Evolutionary conservation across 2,113 vertebrate genomes (phyloP).

Genomic region (Sphaerodactylus townsendi): DNA sequence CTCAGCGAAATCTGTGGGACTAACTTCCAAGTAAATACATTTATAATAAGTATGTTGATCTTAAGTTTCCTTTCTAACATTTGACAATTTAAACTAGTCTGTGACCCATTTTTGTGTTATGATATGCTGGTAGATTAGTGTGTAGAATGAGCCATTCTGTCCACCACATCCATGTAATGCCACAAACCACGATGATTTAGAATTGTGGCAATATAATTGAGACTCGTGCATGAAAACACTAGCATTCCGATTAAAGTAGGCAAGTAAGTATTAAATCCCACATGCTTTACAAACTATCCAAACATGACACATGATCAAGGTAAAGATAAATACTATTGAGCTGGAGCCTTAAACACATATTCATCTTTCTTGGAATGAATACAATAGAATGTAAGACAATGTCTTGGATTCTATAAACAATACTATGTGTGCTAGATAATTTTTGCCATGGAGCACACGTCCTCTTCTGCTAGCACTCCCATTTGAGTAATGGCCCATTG

Average conservation of each 20-base stretch:
- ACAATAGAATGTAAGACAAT: no score
- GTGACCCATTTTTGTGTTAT: background rate
- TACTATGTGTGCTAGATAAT: no score
- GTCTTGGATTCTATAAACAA: no score
- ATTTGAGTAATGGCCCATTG: no score
- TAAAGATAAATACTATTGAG: no score
- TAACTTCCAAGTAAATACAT: background rate
- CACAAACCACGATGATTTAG: background rate
- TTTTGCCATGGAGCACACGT: no score
- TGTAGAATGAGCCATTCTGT: background rate
- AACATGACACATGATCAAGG: no score
- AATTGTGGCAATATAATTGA: background rate
- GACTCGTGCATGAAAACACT: background rate
- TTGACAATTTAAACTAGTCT: conserved; percentile 4
- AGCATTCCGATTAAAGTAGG: background rate
- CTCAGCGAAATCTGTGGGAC: background rate
- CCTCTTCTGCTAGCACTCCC: no score
- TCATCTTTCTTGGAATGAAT: no score
- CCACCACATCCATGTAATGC: background rate
- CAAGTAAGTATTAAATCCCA: background rate
- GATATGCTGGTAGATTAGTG: background rate
- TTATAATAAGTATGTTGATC: background rate
- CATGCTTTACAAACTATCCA: no score
- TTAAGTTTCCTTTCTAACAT: background rate
- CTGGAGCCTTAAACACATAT: no score